Base-by-base conservation (phyloP, 2,888 invertebrate genomes). In the Erebia aethiops region DNA sequence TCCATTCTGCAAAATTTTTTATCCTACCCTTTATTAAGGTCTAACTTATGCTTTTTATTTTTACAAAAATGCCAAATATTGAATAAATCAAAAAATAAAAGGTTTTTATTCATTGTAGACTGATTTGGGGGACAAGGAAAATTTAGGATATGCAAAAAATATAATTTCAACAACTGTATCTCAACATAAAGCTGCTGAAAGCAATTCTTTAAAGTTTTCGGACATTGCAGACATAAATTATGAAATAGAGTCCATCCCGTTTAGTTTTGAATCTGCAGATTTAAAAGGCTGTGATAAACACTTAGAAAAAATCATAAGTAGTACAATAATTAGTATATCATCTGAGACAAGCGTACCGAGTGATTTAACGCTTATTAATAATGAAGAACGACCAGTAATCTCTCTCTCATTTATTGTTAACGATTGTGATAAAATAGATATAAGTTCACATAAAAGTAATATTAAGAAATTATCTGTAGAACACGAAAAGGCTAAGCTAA, bases 371-470 rank as follows among this genome's bases (percentile, higher is more conserved):
- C 58, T 81, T 35, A 68, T 81, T 26, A 68, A 78, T 35, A 46
- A 46, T 67, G 77, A 83, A 70, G 57, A 75, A n/a, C 63, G 78
- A 75, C 81, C 87, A 52, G 67, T 74, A 16, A 67, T 87, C 57
- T 81, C 84, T 18, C 70, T 91, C 46, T 87, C 87, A 18, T 89
- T 91, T 75, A 83, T 83, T 43, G 64, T 90, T 54, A 79, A 76
- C 21, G 77, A 90, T 67, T 88, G 85, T 79, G 78, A 85, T 64
- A 80, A 76, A 70, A 71, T 91, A 52, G 79, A 89, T 75, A 75
- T 92, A n/a, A 83, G 77, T 71, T 80, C 88, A 65, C 86, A 81
- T 74, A 85, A 85, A 69, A 81, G 82, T 75, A 81, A 79, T 73
- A 82, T 90, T 18, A 88, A 85, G 75, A 82, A 84, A 75, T 75